Evolutionary conservation across 2,888 invertebrate species (phyloP), one percentile per base, ranked within the genome.

Genomic region (Horisme vitalbata): DNA sequence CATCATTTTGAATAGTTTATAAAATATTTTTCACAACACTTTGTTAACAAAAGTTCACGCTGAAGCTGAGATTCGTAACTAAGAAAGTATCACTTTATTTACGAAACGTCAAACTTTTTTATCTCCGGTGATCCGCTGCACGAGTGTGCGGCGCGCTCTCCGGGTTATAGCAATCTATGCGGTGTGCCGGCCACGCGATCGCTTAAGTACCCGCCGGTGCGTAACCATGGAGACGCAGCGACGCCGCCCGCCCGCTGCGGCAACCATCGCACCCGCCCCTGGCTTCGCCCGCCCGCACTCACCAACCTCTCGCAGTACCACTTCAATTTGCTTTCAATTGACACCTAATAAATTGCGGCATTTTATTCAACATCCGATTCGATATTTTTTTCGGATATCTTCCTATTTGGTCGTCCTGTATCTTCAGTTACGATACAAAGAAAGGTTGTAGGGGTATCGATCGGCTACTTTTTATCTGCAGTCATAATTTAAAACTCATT

Each of bases 401-500:
- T 31, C 43, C 48, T 48, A 35, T 46, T 48, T 24, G 62, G 64
- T 52, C 64, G 71, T 73, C 63, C 59, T 68, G 66, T 61, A 65
- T 71, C 71, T 68, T 76, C 75, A 75, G 72, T 76, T 72, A 79
- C 69, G 63, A 75, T 65, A 67, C 73, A 75, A 72, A 78, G 78
- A 85, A 85, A 87, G 82, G 82, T 84, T 85, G 81, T 74, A 71
- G 61, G 72, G 57, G 63, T 71, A 71, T 68, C 68, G 69, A 54
- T 62, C 68, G 68, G 71, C 73, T 72, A 86, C 82, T 86, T 88
- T 88, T 88, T 88, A 83, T 83, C 80, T 75, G 75, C 80, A 73
- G 79, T 80, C 83, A 86, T 88, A 86, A 89, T 87, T 88, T 88
- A 86, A 86, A 85, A 84, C 79, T 85, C 84, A 88, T 89, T 89